Base-by-base conservation (phyloP, 2,113 vertebrate species). In the Eulemur rufifrons region DNA sequence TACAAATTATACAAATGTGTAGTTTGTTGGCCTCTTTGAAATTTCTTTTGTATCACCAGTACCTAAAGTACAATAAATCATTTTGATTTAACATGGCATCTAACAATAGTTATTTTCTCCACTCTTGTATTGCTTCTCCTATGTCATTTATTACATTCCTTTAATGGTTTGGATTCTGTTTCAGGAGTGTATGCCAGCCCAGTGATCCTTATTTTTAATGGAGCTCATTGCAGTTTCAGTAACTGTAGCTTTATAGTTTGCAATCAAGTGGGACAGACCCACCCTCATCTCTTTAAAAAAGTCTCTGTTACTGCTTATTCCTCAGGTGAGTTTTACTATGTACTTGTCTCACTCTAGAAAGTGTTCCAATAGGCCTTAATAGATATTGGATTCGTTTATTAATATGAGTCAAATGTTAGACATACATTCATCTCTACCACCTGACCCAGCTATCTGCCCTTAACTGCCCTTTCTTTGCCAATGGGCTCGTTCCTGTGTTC, bases 1-100 rank as follows among this genome's bases (percentile, higher is more conserved):
- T 69, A 52, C 11, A 50, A 69, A 14, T 81, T 21, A 23, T 81
- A 77, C 69, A 39, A 82, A 73, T 61, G 50, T 21, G 78, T 20
- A 74, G 73, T 96, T 61, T 11, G 6, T 92, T 95, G 50, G 61
- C 29, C 11, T 82, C 32, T 94, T 86, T 89, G 54, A 82, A 91
- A 73, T 86, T 83, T 94, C 78, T 83, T 95, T 92, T 94, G 32
- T 59, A 77, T 73, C 29, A 39, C 25, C 14, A 21, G 89, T 17
- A 81, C 14, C 6, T 29, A 74, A 61, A 34, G 3, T 52, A 37
- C 27, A 92, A 78, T 32, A 56, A 63, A 47, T 82, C 17, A 23
- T 96, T 95, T 95, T 93, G 47, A 76, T 63, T 76, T 56, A 91
- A 64, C 18, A 71, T 93, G 50, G 4, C 14, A 10, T 82, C 77